Base-by-base conservation (phyloP, 2,888 invertebrate genomes). In the Trachelus troglodyta region DNA sequence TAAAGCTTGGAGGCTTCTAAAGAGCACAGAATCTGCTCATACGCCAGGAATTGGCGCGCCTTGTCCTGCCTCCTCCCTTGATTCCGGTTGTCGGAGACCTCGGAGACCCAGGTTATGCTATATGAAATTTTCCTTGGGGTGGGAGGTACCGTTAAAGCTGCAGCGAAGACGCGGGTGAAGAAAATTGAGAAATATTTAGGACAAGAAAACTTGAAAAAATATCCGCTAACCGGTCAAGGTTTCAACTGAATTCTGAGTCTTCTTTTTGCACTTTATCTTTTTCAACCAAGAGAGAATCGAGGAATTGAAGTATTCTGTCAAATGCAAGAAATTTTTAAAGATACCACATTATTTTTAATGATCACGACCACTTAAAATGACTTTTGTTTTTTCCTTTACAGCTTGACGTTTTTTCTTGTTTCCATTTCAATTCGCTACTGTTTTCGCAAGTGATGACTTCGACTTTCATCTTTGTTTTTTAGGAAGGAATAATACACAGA, bases 331-430 rank as follows among this genome's bases (percentile, higher is more conserved):
- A 78, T 78, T 78, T 78, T 76, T n/a, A 40, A n/a, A 11, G 73
- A 73, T 73, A 78, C n/a, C 34, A 31, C 68, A 76, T 76, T 78
- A 73, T 71, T 69, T 77, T 75, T 73, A 75, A 73, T 76, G 33
- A 78, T 78, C 56, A 78, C 73, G 73, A 73, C 9, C 34, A 76
- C 71, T 56, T 68, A 73, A 76, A 73, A 78, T 76, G 12, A 76
- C 78, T 78, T 78, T 78, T 78, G 78, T 78, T 75, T 77, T 77
- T 74, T 11, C 23, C 30, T n/a, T 71, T 11, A 12, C 34, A 71
- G 71, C 31, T 69, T 30, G 23, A 33, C 30, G 30, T 33, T 74
- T 73, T 69, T 33, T 77, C 23, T 74, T 33, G 69, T 33, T 75
- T 37, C 34, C n/a, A 56, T 56, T 23, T 56, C 23, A 56, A 56